phyloP scores from a whole-genome alignment of 2,888 invertebrate genomes.

The Napeogenes inachia region DNA sequence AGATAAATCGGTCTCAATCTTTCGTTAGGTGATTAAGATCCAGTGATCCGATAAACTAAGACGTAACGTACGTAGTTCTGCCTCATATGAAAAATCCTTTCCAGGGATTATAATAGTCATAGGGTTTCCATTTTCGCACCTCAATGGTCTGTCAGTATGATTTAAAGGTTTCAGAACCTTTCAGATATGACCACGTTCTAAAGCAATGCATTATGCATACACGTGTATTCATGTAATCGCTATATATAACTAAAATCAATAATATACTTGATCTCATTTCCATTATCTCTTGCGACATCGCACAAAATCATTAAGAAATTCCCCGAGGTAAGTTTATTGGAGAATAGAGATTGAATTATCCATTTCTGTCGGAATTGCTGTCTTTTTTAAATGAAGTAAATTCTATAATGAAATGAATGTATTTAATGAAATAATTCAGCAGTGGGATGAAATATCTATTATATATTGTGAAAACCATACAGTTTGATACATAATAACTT shows the following conservation, averaged over 20 bases:
- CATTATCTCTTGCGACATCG: background rate
- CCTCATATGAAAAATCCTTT: constrained; percentile 1
- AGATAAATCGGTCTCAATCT: background rate
- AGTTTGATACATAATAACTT: no score
- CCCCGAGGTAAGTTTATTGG: background rate
- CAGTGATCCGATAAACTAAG: no score
- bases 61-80: no score
- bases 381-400: background rate
- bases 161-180: constrained; percentile 2
- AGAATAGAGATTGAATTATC: background rate
- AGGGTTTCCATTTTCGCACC: constrained; percentile 1
- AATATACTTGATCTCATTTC: background rate
- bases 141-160: background rate
- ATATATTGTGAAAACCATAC: no score
- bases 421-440: no score
- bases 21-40: no score
- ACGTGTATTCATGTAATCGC: no score
- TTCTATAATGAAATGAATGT: no score
- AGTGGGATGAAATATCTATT: no score
- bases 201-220: no score
- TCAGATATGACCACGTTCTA: background rate
- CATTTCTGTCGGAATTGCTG: background rate
- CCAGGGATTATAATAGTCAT: background rate
- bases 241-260: constrained; percentile 2
- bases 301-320: constrained; percentile 1